These are phyloP conservation scores for Xiphydria camelus DNA, from an alignment of 2,888 invertebrate species.

Conservation along the genomic window DNA sequence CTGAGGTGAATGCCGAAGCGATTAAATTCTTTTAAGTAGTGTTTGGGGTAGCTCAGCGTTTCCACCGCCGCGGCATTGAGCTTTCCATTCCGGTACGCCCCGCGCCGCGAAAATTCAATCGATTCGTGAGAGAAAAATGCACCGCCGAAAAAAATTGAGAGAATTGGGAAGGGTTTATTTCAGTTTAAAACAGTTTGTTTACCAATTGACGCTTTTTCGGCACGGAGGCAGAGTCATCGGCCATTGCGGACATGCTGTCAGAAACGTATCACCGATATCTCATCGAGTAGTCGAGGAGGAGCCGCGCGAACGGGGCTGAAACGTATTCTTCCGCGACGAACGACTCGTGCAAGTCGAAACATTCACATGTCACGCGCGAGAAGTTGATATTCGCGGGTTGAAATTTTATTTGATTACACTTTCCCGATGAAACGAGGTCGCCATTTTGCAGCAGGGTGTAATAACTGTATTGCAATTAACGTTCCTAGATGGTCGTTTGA, in stretches of 20 bases:
- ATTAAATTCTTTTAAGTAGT: too few relatives aligned
- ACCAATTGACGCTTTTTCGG: slow-evolving; percentile 56
- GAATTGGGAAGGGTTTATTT: too few relatives aligned
- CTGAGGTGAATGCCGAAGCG: too few relatives aligned
- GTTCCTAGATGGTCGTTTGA: slow-evolving; percentile 4
- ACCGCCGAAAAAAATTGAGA: too few relatives aligned
- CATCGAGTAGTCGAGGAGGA: slow-evolving; percentile 26
- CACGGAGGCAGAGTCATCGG: slow-evolving; percentile 49
- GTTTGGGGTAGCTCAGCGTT: too few relatives aligned
- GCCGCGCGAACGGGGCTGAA: not conserved
- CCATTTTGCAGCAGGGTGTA: slow-evolving; percentile 32
- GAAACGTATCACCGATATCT: slow-evolving; percentile 48
- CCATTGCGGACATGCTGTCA: slow-evolving; percentile 52
- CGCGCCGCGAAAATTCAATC: too few relatives aligned
- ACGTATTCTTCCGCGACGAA: not conserved
- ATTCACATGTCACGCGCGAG: slow-evolving; percentile 38
- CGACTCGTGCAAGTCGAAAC: slow-evolving; percentile 14
- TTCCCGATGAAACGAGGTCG: slow-evolving; percentile 27
- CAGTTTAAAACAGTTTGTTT: slow-evolving; percentile 49
- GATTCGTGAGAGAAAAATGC: too few relatives aligned
- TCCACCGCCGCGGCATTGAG: too few relatives aligned
- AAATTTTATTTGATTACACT: slow-evolving; percentile 28
- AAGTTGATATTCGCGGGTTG: slow-evolving; percentile 17
- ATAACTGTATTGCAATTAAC: not conserved
- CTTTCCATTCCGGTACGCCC: too few relatives aligned